Evolutionary conservation across 2,888 invertebrate species (phyloP).

Genomic region (Amphimallon solstitiale): DNA sequence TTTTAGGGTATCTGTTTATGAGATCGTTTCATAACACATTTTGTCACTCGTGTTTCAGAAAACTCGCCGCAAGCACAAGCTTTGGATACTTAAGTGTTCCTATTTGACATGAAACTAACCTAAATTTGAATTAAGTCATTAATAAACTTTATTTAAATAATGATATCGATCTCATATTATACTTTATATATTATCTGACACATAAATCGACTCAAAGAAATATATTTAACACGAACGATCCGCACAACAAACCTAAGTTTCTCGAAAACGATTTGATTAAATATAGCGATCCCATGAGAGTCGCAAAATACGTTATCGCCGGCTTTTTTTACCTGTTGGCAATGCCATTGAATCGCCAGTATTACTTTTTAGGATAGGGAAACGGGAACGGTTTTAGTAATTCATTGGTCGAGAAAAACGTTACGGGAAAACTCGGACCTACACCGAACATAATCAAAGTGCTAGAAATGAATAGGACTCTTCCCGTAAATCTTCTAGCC

Average conservation of each 20-base stretch:
- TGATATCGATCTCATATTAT: not conserved
- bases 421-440: constrained; percentile 6
- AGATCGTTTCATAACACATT: no score
- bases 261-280: constrained; percentile 25
- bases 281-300: constrained; percentile 8
- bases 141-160: no score
- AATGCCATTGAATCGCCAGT: constrained; percentile 7
- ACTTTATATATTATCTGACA: not conserved
- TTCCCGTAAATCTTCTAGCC: constrained; percentile 15
- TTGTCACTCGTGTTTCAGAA: no score
- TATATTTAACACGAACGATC: not conserved
- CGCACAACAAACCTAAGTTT: not conserved
- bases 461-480: constrained; percentile 18
- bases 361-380: constrained; percentile 7
- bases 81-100: no score
- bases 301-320: constrained; percentile 1
- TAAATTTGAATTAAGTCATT: no score
- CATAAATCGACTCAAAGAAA: not conserved
- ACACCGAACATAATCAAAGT: constrained; percentile 16
- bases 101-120: no score
- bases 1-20: no score
- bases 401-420: constrained; percentile 9
- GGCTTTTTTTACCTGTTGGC: constrained; percentile 25
- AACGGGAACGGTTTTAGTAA: constrained; percentile 10
- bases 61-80: no score